Evolutionary conservation across 1,140 invertebrate species (phyloP).

Genomic region (Arion vulgaris): DNA sequence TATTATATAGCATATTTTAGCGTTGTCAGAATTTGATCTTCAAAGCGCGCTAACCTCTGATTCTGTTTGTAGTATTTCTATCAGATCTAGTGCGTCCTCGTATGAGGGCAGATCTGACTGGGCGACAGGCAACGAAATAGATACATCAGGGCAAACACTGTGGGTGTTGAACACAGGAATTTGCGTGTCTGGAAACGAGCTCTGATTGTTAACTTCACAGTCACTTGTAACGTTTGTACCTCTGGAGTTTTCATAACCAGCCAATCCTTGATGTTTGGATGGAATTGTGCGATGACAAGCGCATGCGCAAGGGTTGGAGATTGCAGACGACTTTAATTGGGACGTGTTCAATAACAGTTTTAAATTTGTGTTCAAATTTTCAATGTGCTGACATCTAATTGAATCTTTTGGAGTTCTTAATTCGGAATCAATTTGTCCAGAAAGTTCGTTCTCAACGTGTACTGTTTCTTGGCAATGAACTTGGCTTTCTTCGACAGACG

Average conservation of each 20-base stretch:
- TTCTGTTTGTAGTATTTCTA: background rate
- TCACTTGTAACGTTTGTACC: conserved; percentile 35
- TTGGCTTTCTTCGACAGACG: background rate
- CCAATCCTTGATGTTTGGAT: background rate
- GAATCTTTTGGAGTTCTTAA: too few relatives aligned
- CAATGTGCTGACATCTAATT: too few relatives aligned
- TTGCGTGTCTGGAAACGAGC: background rate
- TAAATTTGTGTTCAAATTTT: background rate
- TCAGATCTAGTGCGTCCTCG: background rate
- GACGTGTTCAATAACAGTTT: background rate
- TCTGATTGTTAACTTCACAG: background rate
- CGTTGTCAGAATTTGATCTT: too few relatives aligned
- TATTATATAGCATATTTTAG: too few relatives aligned
- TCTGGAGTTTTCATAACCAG: conserved; percentile 47
- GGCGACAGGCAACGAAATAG: background rate
- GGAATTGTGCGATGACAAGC: conserved; percentile 32
- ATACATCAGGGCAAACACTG: background rate
- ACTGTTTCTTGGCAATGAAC: background rate
- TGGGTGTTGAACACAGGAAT: background rate
- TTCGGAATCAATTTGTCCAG: background rate
- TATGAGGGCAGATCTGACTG: background rate
- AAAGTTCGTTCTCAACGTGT: background rate
- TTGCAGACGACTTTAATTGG: background rate
- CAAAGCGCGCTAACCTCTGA: too few relatives aligned
- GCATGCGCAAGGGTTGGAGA: conserved; percentile 33